These are phyloP conservation scores for Grallaria varia DNA, from an alignment of 2,113 vertebrate species.

Conservation along the genomic window DNA sequence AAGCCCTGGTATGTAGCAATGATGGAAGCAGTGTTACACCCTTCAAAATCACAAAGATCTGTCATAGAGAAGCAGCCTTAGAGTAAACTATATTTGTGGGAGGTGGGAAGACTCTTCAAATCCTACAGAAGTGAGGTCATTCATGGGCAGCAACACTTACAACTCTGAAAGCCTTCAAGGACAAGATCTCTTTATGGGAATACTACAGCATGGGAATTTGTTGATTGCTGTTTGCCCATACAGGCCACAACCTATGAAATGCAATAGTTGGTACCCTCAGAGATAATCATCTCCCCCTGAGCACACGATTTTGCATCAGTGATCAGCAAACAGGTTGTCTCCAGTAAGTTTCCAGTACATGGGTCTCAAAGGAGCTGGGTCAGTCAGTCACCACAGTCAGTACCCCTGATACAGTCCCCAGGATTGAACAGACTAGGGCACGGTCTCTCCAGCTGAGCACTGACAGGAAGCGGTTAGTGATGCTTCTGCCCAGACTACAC, in stretches of 20 bases:
- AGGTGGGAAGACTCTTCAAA: not conserved
- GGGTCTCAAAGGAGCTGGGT: not conserved
- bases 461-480: accelerated
- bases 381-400: not conserved
- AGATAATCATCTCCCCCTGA: not conserved
- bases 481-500: not conserved
- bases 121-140: not conserved
- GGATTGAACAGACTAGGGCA: not conserved
- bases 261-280: not conserved
- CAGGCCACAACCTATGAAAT: not conserved
- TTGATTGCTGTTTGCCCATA: not conserved
- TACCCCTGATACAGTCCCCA: not conserved
- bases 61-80: not conserved
- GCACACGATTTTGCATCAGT: not conserved
- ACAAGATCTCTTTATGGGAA: not conserved
- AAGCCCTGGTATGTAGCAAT: accelerated
- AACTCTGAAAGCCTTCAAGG: not conserved
- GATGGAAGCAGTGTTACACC: not conserved
- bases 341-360: not conserved
- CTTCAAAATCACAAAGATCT: not conserved
- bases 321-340: not conserved
- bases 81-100: not conserved
- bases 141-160: not conserved
- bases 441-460: not conserved
- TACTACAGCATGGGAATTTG: not conserved